Evolutionary conservation across 2,797 vertebrate species (phyloP), one percentile per base, ranked within the genome.

Genomic region (Heterohyrax brucei): DNA sequence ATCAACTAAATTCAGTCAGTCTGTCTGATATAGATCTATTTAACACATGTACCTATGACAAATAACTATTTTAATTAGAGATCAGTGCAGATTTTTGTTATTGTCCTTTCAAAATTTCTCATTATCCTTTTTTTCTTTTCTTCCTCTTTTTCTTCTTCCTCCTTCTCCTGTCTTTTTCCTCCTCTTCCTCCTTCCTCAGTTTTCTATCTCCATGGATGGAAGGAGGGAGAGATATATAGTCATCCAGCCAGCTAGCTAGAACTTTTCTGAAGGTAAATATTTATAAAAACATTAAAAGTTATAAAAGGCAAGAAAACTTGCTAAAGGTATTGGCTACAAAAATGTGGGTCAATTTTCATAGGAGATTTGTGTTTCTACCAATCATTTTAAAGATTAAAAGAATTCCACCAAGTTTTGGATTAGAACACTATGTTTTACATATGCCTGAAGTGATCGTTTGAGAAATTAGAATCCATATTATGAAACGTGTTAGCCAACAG

Each of bases 221-320:
- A 5, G 21, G 59, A 61, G 59, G 8, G 19, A 61, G 1, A 61
- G 59, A 61, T 61, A 19, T 4, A 61, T 21, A 61, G 59, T 5
- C 22, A 21, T 18, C 19, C 22, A 61, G 59, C 13, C 18, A 59
- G 56, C 18, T 61, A 61, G 59, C 19, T 21, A 61, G 18, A 61
- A 21, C 4, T 87, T 83, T 95, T 89, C 19, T 89, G 24, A 5
- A 80, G 83, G 3, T 73, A 86, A 48, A 79, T 83, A 91, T 85
- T 89, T 10, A 87, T 68, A 79, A 87, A 72, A 77, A 6, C 19
- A 83, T 82, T 76, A 78, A 33, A 14, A 53, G 44, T 50, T 80
- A 59, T 44, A 56, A 73, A 87, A 73, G 26, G 10, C 28, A 7
- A 92, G n/a, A 30, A 95, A 53, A 61, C 2, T 3, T 80, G 3